Conservation (phyloP, 2,797 vertebrate genomes). For the Danio aesculapii region DNA sequence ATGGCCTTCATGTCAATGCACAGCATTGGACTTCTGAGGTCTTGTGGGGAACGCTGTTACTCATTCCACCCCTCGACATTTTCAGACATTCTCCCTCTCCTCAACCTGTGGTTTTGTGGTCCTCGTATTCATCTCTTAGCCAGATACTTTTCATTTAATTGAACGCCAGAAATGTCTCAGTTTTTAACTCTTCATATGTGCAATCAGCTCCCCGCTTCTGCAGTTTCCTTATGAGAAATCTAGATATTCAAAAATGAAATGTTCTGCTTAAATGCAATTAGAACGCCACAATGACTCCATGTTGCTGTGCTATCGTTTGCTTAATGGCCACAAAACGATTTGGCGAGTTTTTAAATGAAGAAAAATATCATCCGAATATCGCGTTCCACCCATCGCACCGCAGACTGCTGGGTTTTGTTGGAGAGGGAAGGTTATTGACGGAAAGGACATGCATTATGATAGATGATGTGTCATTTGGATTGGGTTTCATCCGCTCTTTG, state of each 20-base stretch:
- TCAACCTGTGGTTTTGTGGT: slow-evolving; percentile 75
- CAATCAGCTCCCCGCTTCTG: slow-evolving; percentile 2
- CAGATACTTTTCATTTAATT: slow-evolving; percentile 69
- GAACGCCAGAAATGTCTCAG: slow-evolving; percentile 63
- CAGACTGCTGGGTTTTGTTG: slow-evolving; percentile 30
- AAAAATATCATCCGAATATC: slow-evolving; percentile 38
- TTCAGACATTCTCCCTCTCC: slow-evolving; percentile 61
- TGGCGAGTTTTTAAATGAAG: slow-evolving; percentile 30
- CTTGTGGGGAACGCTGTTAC: slow-evolving; percentile 68
- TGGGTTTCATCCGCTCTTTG: slow-evolving; percentile 44
- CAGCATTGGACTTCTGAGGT: slow-evolving; percentile 67
- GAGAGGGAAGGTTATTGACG: slow-evolving; percentile 34
- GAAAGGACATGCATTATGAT: slow-evolving; percentile 43
- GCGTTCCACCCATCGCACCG: slow-evolving; percentile 8
- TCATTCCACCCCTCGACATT: slow-evolving; percentile 66
- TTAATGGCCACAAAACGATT: slow-evolving; percentile 12
- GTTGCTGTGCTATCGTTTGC: neutral
- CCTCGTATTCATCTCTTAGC: slow-evolving; percentile 65
- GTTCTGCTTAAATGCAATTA: slow-evolving; percentile 21
- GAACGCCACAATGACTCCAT: neutral
- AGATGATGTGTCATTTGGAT: slow-evolving; percentile 46
- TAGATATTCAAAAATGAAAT: neutral
- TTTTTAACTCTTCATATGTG: slow-evolving; percentile 56
- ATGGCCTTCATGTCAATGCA: slow-evolving; percentile 67
- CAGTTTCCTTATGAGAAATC: slow-evolving; percentile 48